Percentiles rank a stretch among this genome's conserved stretches.
Conservation (phyloP, 2,797 vertebrate species). For the Anisognathus igniventris region DNA sequence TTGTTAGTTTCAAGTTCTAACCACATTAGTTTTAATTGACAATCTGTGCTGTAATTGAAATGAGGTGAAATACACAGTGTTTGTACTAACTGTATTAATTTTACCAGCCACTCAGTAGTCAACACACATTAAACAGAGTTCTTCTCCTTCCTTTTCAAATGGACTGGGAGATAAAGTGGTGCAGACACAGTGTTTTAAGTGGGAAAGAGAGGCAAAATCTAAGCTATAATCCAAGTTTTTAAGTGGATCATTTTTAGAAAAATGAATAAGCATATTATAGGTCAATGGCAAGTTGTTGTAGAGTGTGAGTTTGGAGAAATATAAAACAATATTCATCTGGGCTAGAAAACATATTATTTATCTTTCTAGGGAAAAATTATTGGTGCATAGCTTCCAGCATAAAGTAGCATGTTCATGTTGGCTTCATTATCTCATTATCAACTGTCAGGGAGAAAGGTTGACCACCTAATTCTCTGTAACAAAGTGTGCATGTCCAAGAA, state of each 20-base stretch:
- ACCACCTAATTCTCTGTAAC: background rate
- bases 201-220: background rate
- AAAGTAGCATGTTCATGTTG: background rate
- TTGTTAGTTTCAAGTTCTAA: background rate
- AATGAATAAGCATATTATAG: background rate
- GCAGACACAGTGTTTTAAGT: background rate
- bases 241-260: background rate
- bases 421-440: background rate
- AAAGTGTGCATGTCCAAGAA: rapidly evolving
- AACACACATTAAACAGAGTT: background rate
- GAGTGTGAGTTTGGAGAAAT: background rate
- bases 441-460: rapidly evolving
- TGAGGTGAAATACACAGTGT: background rate
- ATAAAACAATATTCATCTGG: background rate
- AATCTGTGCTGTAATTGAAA: background rate
- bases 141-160: background rate
- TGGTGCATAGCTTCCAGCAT: background rate
- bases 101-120: background rate
- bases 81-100: background rate
- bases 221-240: background rate
- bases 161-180: background rate
- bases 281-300: background rate
- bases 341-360: background rate
- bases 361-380: background rate
- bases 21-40: background rate